Base-by-base conservation (phyloP, 2,888 invertebrate species). In the Agrilus biguttatus region DNA sequence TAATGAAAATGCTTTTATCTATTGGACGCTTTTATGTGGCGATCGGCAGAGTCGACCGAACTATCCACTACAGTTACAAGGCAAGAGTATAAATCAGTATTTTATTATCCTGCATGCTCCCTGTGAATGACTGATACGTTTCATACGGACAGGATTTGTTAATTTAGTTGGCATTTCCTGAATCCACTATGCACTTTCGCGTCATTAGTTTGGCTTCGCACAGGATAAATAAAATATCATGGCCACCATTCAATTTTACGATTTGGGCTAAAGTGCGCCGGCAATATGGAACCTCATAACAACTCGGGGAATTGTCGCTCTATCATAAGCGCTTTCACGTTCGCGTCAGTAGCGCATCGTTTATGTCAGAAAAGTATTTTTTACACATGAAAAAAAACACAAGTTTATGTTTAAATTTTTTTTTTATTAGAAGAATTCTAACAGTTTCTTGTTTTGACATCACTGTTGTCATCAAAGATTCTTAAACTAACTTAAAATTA, bases 141-240 rank as follows among this genome's bases (percentile, higher is more conserved):
- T 57, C 52, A 55, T 57, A 55, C 51, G 28, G 28, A 28, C 28
- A 49, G 55, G 53, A 56, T 55, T 55, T 55, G 55, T 55, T 56
- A 56, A 57, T 56, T 56, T 55, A 54, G 50, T 51, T 48, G 51
- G 50, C 52, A 49, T 55, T 58, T 57, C 54, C 57, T 52, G 54
- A 39, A 37, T 39, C 34, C 45, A 55, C 52, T 52, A 53, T 55
- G 53, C 54, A 58, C 59, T 59, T 58, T 58, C 59, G 61, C 58
- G 57, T 60, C 60, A 61, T 60, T 61, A 60, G 55, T 60, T 59
- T 52, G 55, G 57, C 54, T 58, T 57, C 56, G 55, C 53, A 56
- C 59, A 57, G 60, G 59, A 61, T 60, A 58, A 61, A 61, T 62
- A 62, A 62, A 61, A 61, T 60, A 58, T 60, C 54, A 62, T 55